Evolutionary conservation across 2,113 vertebrate genomes (phyloP).

Genomic region (Junco hyemalis): DNA sequence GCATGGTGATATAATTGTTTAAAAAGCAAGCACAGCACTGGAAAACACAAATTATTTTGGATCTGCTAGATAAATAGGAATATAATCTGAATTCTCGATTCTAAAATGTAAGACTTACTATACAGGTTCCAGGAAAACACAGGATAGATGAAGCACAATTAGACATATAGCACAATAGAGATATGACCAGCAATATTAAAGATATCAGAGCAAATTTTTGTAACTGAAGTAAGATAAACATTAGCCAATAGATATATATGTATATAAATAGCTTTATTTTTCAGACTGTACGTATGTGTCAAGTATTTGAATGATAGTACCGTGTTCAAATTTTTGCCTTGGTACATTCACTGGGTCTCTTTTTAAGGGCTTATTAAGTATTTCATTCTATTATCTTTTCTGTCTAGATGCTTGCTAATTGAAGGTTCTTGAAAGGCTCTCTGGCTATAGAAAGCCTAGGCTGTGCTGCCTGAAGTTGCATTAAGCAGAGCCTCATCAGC

Average conservation of each 20-base stretch:
- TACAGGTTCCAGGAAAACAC: neutral
- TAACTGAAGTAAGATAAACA: neutral
- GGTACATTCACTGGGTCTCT: neutral
- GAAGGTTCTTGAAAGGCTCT: neutral
- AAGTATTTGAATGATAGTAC: neutral
- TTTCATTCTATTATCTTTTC: neutral
- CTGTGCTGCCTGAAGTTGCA: neutral
- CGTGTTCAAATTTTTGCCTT: neutral
- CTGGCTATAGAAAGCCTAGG: constrained; percentile 1
- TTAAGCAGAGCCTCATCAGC: constrained; percentile 31
- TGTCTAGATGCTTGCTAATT: neutral
- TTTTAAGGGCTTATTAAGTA: neutral
- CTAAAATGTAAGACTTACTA: neutral
- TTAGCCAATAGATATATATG: neutral
- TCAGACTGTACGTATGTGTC: neutral
- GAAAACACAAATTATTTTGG: neutral
- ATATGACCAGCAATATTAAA: neutral
- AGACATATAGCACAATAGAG: neutral
- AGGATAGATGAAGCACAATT: neutral
- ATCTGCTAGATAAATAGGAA: neutral
- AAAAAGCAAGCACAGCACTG: neutral
- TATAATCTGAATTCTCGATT: neutral
- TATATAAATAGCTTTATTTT: neutral
- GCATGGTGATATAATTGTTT: neutral
- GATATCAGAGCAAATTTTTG: neutral